Evolutionary conservation across 2,797 vertebrate genomes (phyloP).

Genomic region (Characodon lateralis): DNA sequence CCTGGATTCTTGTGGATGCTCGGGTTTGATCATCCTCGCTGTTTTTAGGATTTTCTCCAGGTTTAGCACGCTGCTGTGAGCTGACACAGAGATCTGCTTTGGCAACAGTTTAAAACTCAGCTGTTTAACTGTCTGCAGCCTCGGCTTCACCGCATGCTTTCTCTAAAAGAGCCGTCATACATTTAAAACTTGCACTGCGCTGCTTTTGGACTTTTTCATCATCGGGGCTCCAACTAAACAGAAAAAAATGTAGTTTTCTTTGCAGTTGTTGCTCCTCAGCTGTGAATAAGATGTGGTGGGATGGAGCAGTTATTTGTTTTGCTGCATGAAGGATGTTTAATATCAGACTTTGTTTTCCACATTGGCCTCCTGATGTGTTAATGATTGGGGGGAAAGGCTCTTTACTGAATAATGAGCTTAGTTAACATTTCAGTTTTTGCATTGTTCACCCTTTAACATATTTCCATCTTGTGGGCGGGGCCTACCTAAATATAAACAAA

Average conservation of each 20-base stretch:
- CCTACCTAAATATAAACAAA: constrained; percentile 3
- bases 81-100: constrained; percentile 22
- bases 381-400: background rate
- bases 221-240: too few species aligned
- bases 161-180: too few species aligned
- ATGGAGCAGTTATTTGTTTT: background rate
- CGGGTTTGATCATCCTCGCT: too few species aligned
- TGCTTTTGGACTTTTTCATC: too few species aligned
- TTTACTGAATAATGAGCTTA: background rate
- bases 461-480: background rate
- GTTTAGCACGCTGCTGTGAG: too few species aligned
- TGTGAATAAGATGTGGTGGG: background rate
- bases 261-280: background rate
- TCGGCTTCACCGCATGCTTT: too few species aligned
- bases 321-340: background rate
- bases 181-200: background rate
- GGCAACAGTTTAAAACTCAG: constrained; percentile 9
- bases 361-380: background rate
- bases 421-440: background rate
- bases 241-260: too few species aligned
- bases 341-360: background rate
- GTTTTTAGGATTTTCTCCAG: too few species aligned
- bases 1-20: background rate
- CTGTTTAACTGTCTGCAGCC: background rate
- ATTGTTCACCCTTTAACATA: background rate